Base-by-base conservation (phyloP, 2,888 invertebrate species). In the Campoletis raptor region DNA sequence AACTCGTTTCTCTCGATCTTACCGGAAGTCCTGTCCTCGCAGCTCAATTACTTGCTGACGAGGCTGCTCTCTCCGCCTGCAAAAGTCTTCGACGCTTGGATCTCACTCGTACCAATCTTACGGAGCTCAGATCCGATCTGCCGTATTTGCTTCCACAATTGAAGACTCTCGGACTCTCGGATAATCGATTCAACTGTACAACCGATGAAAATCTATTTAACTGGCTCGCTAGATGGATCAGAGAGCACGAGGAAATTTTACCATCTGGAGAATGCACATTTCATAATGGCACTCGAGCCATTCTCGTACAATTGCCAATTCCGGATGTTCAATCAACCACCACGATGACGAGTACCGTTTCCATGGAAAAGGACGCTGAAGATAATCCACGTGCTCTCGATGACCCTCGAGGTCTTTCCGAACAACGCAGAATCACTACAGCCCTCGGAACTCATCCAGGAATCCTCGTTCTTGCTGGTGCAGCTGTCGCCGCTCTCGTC, bases 21-120 rank as follows among this genome's bases (percentile, higher is more conserved):
- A 96, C 97, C 87, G 95, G 96, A 85, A 98, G 98, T 93, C 96
- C 97, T 0, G 96, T 96, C 85, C 95, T 98, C 89, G 97, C 97
- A 61, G 95, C 96, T 82, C 96, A 96, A 92, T 95, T 97, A 83
- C 94, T 98, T 88, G 96, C 96, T 69, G 97, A 97, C 93, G 96
- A 96, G 45, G 97, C 97, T 2, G 96, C 97, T 9, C 94, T 97
- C 86, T 96, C 96, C 37, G 97, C 97, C 2, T 96, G 97, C 91
- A 95, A 96, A 78, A 96, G 96, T 92, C 95, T 98, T 69, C 96
- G 96, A 90, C 96, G 96, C 89, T 94, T 98, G 85, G 96, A 97
- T 94, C 94, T 98, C 85, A 96, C 97, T 89, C 94, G 95, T 88
- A 95, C 96, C 85, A 95, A 95, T 87, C 95, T 97, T 90, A 95